A percentile compares a stretch with the other conserved stretches of the same genome.
Evolutionary conservation across 1,140 invertebrate species (phyloP).

Genomic region (Cherax quadricarinatus): DNA sequence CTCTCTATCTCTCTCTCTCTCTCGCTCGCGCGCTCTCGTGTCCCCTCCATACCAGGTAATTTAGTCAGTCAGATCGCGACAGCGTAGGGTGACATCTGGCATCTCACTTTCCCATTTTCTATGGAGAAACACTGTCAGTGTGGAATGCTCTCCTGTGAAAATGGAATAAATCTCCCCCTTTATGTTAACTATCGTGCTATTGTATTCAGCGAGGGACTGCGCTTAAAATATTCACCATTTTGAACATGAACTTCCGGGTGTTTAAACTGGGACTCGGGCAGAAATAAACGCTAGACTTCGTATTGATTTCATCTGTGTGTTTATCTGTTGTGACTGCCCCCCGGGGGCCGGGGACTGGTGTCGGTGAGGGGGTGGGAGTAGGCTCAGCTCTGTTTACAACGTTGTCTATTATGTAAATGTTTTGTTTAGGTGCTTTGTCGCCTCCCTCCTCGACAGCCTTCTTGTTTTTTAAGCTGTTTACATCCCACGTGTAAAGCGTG

Average conservation of each 20-base stretch:
- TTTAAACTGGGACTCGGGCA: neutral
- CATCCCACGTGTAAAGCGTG: too few relatives aligned
- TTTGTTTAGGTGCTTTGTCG: too few relatives aligned
- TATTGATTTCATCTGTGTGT: too few relatives aligned
- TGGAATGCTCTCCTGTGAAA: neutral
- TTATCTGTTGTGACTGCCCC: too few relatives aligned
- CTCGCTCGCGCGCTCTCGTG: neutral
- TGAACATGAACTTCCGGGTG: neutral
- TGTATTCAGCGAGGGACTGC: neutral
- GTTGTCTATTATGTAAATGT: too few relatives aligned
- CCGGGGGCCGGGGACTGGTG: too few relatives aligned
- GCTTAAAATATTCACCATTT: neutral
- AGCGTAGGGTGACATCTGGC: neutral
- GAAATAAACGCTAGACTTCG: neutral
- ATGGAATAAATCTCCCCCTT: neutral
- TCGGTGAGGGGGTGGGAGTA: too few relatives aligned
- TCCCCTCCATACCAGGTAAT: neutral
- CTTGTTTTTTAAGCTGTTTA: too few relatives aligned
- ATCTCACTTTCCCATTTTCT: neutral
- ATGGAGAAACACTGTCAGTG: conserved; percentile 4
- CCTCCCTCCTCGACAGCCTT: too few relatives aligned
- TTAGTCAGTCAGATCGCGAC: neutral
- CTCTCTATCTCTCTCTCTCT: neutral
- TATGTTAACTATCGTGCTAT: neutral
- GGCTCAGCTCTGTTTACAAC: too few relatives aligned